Base-by-base conservation (phyloP, 2,888 invertebrate species). In the Noctua janthina region DNA sequence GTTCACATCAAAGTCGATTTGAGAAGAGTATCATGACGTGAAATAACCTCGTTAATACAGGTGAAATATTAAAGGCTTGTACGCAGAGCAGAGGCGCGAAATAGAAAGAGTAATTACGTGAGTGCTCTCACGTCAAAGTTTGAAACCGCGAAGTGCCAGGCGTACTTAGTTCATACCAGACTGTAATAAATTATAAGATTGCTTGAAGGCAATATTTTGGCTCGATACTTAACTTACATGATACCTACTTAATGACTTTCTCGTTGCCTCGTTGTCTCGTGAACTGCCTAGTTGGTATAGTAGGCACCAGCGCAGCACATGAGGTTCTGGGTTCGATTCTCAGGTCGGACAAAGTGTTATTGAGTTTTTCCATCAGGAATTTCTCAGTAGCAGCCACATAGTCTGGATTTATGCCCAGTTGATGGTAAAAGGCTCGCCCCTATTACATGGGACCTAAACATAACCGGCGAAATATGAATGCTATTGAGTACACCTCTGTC, bases 181-280 rank as follows among this genome's bases (percentile, higher is more conserved):
- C 35, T 13, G 68, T 83, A 75, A 87, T 87, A 69, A 81, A 79
- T 88, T 85, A 82, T 46, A 66, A 62, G 43, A 77, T 74, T 67
- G 76, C 73, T 82, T 68, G n/a, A 20, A 77, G 20, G 51, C 67
- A 46, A 77, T 79, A 72, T 81, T 77, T 86, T 64, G 56, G 51
- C 43, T 51, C 17, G 46, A 72, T 76, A 71, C 39, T 74, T 68
- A 17, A 56, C 64, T 59, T 20, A 66, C 59, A 49, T 51, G 46
- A 76, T 51, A 49, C 15, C 39, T 39, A 39, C 39, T 39, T 39
- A 39, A 39, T 39, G 39, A 39, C 39, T 39, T 39, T 39, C 39
- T 43, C 7, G 43, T 43, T 43, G 46, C 13, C 51, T 51, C 17
- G 17, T 1, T 51, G 17, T 17, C 17, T 51, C 51, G 17, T 6